Evolutionary conservation across 1,140 invertebrate genomes (phyloP).

Genomic region (Brachionus plicatilis): DNA sequence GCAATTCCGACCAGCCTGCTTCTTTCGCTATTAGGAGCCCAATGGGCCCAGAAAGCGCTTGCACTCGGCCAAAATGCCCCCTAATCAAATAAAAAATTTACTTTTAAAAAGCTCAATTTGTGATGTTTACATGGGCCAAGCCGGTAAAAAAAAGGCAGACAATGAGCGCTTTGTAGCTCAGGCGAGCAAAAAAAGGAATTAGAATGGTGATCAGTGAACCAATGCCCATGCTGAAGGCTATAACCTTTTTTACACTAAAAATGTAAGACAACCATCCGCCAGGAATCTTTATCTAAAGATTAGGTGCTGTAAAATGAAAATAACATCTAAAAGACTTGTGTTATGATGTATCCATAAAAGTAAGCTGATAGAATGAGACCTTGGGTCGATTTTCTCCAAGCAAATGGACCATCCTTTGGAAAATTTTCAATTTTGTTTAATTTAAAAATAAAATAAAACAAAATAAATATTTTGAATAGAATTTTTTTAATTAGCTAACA

Average conservation of each 20-base stretch:
- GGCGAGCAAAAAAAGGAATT: slow-evolving; percentile 11
- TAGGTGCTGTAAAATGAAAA: not conserved
- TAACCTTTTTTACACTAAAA: slow-evolving; percentile 53
- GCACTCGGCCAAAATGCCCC: slow-evolving; percentile 46
- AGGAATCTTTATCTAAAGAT: not conserved
- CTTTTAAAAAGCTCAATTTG: not conserved
- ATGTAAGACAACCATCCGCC: slow-evolving; percentile 36
- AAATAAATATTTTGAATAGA: not conserved
- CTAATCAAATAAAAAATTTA: not conserved
- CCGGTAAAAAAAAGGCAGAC: slow-evolving; percentile 19
- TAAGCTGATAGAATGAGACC: slow-evolving; percentile 48
- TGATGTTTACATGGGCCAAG: not conserved
- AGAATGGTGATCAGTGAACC: not conserved
- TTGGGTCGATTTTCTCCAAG: slow-evolving; percentile 52
- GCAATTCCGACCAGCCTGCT: slow-evolving; percentile 47
- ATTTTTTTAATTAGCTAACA: not conserved
- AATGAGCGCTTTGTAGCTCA: not conserved
- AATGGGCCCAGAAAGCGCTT: slow-evolving; percentile 46
- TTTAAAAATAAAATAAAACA: not conserved
- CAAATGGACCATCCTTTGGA: slow-evolving; percentile 13
- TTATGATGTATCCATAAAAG: slow-evolving; percentile 38
- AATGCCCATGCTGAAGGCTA: slow-evolving; percentile 42
- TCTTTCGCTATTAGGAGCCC: slow-evolving; percentile 50
- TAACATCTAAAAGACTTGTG: slow-evolving; percentile 44
- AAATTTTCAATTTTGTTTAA: not conserved